A percentile compares a stretch with the other conserved stretches of the same genome.
Conservation (phyloP, 2,888 invertebrate species). For the Sinohyriopsis cumingii region DNA sequence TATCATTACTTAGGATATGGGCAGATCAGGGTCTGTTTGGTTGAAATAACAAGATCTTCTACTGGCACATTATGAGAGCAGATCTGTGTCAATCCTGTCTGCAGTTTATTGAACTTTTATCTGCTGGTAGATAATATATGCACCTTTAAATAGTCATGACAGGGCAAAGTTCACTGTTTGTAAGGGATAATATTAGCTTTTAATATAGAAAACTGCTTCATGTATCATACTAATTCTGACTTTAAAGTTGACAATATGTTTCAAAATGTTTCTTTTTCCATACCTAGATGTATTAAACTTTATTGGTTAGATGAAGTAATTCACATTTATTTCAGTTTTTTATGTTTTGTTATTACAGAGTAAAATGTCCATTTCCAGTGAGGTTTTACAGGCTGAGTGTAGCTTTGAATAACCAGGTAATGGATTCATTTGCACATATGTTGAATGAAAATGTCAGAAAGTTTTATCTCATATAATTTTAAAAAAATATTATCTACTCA, state of each 20-base stretch:
- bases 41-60: no score
- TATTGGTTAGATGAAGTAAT: background rate
- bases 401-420: constrained; percentile 76
- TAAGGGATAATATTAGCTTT: background rate
- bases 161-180: no score
- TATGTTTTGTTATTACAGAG: constrained; percentile 66
- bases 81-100: no score
- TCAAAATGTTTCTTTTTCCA: constrained; percentile 1
- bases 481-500: no score
- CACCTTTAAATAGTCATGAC: no score
- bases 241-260: background rate
- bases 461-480: no score
- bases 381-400: constrained; percentile 77
- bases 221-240: background rate
- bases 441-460: no score
- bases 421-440: constrained; percentile 5
- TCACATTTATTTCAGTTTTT: background rate
- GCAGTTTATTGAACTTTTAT: no score
- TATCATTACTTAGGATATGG: no score
- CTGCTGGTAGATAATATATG: no score
- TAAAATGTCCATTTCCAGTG: constrained; percentile 75
- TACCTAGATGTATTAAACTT: background rate
- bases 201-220: constrained; percentile 39
- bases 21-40: no score
- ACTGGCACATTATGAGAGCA: no score